Evolutionary conservation across 2,797 vertebrate genomes (phyloP).

Genomic region (Lepilemur ruficaudatus): DNA sequence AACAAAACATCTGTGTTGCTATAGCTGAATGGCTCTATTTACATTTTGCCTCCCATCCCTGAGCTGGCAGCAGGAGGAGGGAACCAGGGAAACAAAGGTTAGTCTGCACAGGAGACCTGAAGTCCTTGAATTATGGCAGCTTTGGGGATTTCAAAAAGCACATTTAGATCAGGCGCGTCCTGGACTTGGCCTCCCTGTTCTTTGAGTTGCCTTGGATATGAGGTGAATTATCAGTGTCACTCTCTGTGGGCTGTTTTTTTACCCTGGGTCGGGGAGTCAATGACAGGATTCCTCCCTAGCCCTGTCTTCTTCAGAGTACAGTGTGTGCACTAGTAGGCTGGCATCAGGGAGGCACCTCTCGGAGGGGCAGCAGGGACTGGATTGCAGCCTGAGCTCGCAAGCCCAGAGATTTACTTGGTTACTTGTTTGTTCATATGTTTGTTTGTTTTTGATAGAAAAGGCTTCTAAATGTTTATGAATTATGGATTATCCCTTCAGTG

Average conservation of each 20-base stretch:
- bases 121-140: background rate
- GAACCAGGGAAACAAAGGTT: background rate
- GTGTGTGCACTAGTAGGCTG: background rate
- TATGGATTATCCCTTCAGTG: background rate
- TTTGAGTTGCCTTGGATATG: background rate
- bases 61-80: background rate
- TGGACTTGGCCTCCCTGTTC: conserved; percentile 10
- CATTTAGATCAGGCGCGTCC: background rate
- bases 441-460: background rate
- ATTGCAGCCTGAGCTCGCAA: background rate
- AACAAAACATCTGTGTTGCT: background rate
- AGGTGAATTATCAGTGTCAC: background rate
- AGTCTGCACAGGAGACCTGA: background rate
- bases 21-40: background rate
- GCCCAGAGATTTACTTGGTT: background rate
- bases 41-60: background rate
- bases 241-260: background rate
- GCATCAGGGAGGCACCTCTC: background rate
- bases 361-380: background rate
- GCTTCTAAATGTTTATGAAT: background rate
- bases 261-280: background rate
- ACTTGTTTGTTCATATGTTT: background rate
- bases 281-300: background rate
- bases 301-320: background rate
- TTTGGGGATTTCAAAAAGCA: background rate